Evolutionary conservation across 2,888 invertebrate genomes (phyloP).

Genomic region (Drosophila paucipuncta): DNA sequence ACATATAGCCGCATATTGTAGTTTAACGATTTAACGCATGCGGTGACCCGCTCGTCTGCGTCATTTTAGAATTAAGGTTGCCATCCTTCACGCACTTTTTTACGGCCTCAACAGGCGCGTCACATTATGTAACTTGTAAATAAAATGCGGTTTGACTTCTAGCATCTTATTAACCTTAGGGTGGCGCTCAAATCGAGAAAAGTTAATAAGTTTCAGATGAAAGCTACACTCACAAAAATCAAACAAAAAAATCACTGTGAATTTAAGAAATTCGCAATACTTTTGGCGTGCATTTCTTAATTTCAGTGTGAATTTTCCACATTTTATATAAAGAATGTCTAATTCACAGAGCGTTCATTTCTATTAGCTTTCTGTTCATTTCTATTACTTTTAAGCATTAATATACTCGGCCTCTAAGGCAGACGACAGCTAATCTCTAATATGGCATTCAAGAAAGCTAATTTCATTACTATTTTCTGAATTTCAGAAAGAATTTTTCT

Average conservation of each 20-base stretch:
- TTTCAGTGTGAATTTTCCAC: background rate
- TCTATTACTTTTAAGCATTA: background rate
- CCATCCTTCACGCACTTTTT: slow-evolving; percentile 25
- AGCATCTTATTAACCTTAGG: slow-evolving; percentile 39
- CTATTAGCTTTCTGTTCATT: background rate
- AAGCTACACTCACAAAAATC: background rate
- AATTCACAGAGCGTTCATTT: background rate
- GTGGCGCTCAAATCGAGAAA: slow-evolving; percentile 3
- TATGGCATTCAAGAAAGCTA: background rate
- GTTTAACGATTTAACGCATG: slow-evolving; percentile 10
- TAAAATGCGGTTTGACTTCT: slow-evolving; percentile 23
- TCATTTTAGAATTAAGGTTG: slow-evolving; percentile 53
- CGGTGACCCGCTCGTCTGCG: slow-evolving; percentile 57
- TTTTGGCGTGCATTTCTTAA: background rate
- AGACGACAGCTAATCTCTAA: background rate
- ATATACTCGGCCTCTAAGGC: too few relatives aligned
- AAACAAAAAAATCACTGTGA: background rate
- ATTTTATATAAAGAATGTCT: background rate
- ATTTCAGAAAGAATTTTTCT: background rate
- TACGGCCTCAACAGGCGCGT: slow-evolving; percentile 28
- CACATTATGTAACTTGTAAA: slow-evolving; percentile 23
- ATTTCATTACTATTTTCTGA: background rate
- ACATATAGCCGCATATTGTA: slow-evolving; percentile 26
- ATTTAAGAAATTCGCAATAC: background rate
- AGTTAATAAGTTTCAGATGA: background rate